Evolutionary conservation across 2,888 invertebrate genomes (phyloP).

Genomic region (Erebia palarica): DNA sequence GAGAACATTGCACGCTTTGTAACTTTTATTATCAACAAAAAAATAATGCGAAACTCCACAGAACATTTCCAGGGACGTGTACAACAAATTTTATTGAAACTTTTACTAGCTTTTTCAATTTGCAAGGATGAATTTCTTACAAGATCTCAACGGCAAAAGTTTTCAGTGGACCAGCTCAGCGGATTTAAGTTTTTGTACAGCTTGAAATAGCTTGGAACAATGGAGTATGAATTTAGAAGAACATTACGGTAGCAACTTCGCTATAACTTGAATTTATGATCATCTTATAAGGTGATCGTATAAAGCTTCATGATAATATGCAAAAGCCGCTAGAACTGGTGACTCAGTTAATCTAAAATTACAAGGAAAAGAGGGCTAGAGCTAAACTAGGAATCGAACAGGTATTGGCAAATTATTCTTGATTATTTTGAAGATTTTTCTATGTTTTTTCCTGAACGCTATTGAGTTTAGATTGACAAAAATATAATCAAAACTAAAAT

Average conservation of each 20-base stretch:
- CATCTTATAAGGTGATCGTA: no score
- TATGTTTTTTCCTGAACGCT: no score
- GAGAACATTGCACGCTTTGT: constrained; percentile 18
- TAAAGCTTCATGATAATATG: no score
- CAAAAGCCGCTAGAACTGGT: no score
- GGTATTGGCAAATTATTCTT: no score
- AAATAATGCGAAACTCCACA: constrained; percentile 22
- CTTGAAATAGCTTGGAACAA: constrained; percentile 12
- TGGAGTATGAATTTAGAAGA: constrained; percentile 6
- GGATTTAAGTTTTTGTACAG: constrained; percentile 35
- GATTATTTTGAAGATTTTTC: no score
- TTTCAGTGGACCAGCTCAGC: constrained; percentile 36
- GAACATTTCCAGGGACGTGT: constrained; percentile 36
- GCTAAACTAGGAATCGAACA: no score
- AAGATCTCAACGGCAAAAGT: constrained; percentile 40
- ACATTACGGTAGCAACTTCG: not conserved
- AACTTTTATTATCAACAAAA: constrained; percentile 14
- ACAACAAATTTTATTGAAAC: constrained; percentile 37
- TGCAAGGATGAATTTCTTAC: constrained; percentile 46
- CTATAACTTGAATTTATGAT: no score
- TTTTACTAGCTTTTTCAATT: constrained; percentile 46
- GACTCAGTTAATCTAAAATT: no score
- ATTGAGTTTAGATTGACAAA: no score
- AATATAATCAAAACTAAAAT: no score
- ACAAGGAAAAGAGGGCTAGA: no score